Conservation (phyloP, 2,797 vertebrate species). For the Pelobates cultripes region DNA sequence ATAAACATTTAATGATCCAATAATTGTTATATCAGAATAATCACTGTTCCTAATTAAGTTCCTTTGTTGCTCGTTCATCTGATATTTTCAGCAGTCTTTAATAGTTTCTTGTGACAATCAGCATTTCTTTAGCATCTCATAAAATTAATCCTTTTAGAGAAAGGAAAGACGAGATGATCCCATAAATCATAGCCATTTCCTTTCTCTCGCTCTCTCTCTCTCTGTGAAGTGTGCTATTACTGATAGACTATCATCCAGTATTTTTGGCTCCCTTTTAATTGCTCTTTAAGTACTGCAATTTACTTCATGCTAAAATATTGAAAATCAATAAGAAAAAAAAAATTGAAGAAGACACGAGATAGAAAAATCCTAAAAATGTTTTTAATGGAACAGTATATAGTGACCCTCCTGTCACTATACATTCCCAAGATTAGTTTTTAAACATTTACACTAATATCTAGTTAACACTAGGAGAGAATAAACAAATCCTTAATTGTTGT, state of each 20-base stretch:
- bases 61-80: slow-evolving; percentile 71
- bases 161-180: slow-evolving; percentile 62
- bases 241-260: slow-evolving; percentile 27
- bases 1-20: slow-evolving; percentile 82
- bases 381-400: too few species aligned
- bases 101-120: slow-evolving; percentile 69
- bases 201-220: slow-evolving; percentile 25
- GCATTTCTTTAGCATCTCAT: slow-evolving; percentile 66
- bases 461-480: too few species aligned
- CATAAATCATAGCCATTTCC: slow-evolving; percentile 61
- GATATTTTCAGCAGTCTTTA: slow-evolving; percentile 69
- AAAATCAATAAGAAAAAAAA: slow-evolving; percentile 17
- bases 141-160: slow-evolving; percentile 65
- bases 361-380: too few species aligned
- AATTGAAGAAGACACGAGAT: neutral
- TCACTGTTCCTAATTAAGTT: slow-evolving; percentile 80
- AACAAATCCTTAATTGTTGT: too few species aligned
- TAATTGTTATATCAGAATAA: slow-evolving; percentile 81
- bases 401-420: too few species aligned
- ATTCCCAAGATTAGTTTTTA: too few species aligned
- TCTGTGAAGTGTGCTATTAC: slow-evolving; percentile 12
- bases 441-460: too few species aligned
- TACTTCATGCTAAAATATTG: slow-evolving; percentile 20
- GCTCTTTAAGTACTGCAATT: slow-evolving; percentile 25
- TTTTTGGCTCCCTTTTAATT: slow-evolving; percentile 38